Percentiles rank a stretch among this genome's conserved stretches.
Evolutionary conservation across 2,888 invertebrate species (phyloP).

Genomic region (Tipula helvola): DNA sequence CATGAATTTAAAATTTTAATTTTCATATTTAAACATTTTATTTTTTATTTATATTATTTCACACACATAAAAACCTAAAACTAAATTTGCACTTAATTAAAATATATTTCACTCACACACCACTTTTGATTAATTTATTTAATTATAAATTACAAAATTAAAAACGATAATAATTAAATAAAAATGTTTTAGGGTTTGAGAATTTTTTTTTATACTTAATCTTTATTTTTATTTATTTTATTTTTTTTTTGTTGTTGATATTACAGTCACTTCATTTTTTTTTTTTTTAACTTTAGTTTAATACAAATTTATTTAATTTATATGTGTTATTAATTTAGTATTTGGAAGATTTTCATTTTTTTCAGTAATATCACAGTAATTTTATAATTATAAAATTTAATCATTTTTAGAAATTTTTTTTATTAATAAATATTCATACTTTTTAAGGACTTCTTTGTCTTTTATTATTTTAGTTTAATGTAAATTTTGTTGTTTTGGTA

Average conservation of each 20-base stretch:
- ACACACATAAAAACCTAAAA: neutral
- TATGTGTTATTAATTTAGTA: neutral
- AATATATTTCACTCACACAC: neutral
- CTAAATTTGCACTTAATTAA: neutral
- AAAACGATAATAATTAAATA: neutral
- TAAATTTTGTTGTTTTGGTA: constrained; percentile 10
- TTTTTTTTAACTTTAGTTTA: neutral
- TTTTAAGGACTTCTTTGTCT: constrained; percentile 5
- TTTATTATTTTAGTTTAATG: neutral
- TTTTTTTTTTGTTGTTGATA: neutral
- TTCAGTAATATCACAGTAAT: constrained; percentile 4
- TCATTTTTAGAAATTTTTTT: neutral
- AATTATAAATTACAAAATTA: neutral
- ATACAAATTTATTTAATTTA: neutral
- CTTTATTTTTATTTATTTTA: neutral
- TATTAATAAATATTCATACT: neutral
- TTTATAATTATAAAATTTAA: neutral
- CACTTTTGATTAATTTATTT: neutral
- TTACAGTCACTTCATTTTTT: neutral
- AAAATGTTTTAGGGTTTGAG: neutral
- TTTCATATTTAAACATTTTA: neutral
- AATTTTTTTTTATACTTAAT: neutral
- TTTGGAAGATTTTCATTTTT: neutral
- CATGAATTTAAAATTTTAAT: neutral
- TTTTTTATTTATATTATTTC: neutral